phyloP scores from a whole-genome alignment of 2,888 invertebrate genomes.

The Mallateleia sp. region DNA sequence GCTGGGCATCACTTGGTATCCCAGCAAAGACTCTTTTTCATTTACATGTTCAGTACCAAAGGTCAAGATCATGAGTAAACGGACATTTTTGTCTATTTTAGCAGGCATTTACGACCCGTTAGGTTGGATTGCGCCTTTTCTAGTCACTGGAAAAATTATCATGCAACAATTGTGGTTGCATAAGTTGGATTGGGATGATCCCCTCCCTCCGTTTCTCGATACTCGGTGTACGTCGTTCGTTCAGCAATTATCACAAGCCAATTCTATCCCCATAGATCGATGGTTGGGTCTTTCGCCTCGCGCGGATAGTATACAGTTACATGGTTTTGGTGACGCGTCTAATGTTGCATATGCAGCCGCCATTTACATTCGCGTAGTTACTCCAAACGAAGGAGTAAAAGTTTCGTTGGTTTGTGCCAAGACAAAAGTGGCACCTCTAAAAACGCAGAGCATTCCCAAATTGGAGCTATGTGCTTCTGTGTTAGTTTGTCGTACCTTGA shows the following conservation, averaged over 20 bases:
- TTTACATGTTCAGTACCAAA: background rate
- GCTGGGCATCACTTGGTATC: background rate
- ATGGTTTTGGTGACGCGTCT: constrained; percentile 79
- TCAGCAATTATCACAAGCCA: background rate
- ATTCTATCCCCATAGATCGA: background rate
- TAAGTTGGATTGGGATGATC: constrained; percentile 6
- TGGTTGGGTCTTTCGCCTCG: background rate
- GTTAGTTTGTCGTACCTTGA: background rate
- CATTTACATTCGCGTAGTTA: constrained; percentile 57
- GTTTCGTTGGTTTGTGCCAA: background rate
- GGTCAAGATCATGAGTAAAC: background rate
- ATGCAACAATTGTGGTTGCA: constrained; percentile 13
- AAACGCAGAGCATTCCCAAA: background rate
- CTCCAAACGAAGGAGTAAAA: background rate
- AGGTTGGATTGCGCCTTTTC: background rate
- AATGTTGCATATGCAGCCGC: constrained; percentile 73
- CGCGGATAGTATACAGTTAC: constrained; percentile 9
- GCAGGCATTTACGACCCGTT: constrained; percentile 6
- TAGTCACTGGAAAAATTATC: background rate
- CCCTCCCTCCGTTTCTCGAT: background rate
- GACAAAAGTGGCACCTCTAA: constrained; percentile 1
- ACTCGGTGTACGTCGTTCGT: background rate
- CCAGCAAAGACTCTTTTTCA: background rate
- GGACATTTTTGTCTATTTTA: background rate
- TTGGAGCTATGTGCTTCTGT: background rate